Conservation (phyloP, 1,140 invertebrate species). For the Danaus plexippus region DNA sequence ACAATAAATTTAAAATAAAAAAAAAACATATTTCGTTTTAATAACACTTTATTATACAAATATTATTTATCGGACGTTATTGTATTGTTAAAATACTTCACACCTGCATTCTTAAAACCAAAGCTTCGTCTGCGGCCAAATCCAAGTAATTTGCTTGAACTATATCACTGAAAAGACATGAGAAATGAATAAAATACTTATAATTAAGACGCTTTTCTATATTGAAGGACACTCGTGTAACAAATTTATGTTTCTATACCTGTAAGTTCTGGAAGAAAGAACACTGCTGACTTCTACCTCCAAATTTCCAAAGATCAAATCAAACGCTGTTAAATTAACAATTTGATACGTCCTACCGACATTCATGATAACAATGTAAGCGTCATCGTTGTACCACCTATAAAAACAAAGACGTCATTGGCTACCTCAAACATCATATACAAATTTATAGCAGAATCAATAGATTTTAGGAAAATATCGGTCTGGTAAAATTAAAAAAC, state of each 20-base stretch:
- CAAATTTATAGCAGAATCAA: too few relatives aligned
- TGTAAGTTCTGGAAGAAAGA: slow-evolving; percentile 49
- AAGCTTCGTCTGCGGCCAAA: slow-evolving; percentile 46
- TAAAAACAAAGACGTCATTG: slow-evolving; percentile 8
- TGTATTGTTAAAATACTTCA: slow-evolving; percentile 13
- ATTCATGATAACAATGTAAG: slow-evolving; percentile 56
- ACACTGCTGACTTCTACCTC: slow-evolving; percentile 56
- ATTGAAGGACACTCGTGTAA: background rate
- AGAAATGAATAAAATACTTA: background rate
- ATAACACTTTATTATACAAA: background rate
- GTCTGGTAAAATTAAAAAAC: too few relatives aligned
- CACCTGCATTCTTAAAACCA: slow-evolving; percentile 54
- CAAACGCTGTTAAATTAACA: slow-evolving; percentile 53
- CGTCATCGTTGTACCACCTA: slow-evolving; percentile 61
- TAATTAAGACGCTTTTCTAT: background rate
- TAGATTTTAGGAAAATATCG: too few relatives aligned
- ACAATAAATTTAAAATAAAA: too few relatives aligned
- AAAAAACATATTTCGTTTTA: too few relatives aligned
- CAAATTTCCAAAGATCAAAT: slow-evolving; percentile 51
- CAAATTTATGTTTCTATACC: slow-evolving; percentile 21
- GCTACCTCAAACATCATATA: too few relatives aligned
- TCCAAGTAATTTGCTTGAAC: slow-evolving; percentile 49
- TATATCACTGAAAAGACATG: slow-evolving; percentile 41
- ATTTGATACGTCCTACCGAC: slow-evolving; percentile 45
- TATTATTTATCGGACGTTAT: background rate